These are phyloP conservation scores for Diglossa cyanea DNA, from an alignment of 2,797 vertebrate genomes.

Conservation along the genomic window DNA sequence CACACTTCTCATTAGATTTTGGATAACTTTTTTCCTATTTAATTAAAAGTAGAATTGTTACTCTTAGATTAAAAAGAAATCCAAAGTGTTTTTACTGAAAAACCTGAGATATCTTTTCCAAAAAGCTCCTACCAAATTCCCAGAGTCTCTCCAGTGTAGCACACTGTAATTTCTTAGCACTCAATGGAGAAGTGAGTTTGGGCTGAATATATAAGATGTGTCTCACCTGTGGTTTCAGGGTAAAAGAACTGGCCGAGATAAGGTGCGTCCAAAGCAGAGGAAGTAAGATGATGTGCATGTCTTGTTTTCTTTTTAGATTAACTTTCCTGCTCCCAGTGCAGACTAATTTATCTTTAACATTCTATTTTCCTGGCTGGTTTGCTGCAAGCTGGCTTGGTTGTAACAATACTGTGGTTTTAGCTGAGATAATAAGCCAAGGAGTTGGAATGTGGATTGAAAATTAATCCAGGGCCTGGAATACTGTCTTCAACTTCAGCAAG, in stretches of 20 bases:
- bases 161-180: background rate
- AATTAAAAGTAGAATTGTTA: background rate
- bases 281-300: conserved; percentile 79
- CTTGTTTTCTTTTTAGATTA: conserved; percentile 53
- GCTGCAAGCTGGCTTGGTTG: background rate
- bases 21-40: background rate
- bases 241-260: conserved; percentile 80
- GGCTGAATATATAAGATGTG: background rate
- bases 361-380: conserved; percentile 3
- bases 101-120: background rate
- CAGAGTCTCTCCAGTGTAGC: background rate
- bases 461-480: background rate
- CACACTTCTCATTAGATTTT: background rate
- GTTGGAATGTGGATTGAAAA: background rate
- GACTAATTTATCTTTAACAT: conserved; percentile 42
- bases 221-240: conserved; percentile 80
- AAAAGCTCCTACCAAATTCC: background rate
- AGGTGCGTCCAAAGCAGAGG: conserved; percentile 82
- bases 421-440: background rate
- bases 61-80: background rate
- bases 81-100: background rate
- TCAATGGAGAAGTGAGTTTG: background rate
- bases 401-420: background rate
- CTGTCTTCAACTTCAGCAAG: background rate
- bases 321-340: conserved; percentile 40